Conservation (phyloP, 2,113 vertebrate genomes). For the Tiliqua scincoides region DNA sequence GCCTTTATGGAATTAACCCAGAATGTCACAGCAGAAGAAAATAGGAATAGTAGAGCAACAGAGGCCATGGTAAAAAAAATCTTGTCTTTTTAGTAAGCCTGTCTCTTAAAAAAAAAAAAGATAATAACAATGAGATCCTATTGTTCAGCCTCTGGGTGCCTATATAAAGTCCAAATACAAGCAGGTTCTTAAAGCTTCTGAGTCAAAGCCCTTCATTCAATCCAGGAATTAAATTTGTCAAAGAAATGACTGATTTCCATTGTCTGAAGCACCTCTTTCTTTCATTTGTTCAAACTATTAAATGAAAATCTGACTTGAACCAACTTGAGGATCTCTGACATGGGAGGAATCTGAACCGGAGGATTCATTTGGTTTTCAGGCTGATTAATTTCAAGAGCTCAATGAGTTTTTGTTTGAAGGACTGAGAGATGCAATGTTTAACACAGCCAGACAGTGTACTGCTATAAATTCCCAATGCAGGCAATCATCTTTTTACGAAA, state of each 20-base stretch:
- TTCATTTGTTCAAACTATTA: constrained; percentile 65
- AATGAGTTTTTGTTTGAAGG: constrained; percentile 47
- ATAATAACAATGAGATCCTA: constrained; percentile 49
- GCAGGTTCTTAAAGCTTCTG: constrained; percentile 51
- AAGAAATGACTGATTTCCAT: constrained; percentile 59
- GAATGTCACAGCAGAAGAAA: background rate
- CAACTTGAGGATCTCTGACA: constrained; percentile 61
- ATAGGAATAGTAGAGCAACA: background rate
- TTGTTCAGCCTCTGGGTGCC: constrained; percentile 76
- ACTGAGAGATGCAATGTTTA: constrained; percentile 44
- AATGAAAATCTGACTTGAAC: constrained; percentile 69
- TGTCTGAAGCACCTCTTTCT: constrained; percentile 58
- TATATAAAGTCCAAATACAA: constrained; percentile 51
- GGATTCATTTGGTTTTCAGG: constrained; percentile 64
- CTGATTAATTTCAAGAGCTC: constrained; percentile 66
- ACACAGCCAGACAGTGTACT: constrained; percentile 16
- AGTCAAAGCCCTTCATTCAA: constrained; percentile 59
- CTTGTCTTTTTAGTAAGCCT: constrained; percentile 28
- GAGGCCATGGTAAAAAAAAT: background rate
- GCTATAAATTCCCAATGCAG: constrained; percentile 51
- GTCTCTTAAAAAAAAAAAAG: background rate
- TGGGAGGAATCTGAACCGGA: constrained; percentile 46
- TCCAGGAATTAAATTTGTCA: constrained; percentile 69
- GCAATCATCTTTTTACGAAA: constrained; percentile 56
- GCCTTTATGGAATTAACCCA: constrained; percentile 16